Evolutionary conservation across 1,140 invertebrate species (phyloP).

Genomic region (Drosophila biarmipes): DNA sequence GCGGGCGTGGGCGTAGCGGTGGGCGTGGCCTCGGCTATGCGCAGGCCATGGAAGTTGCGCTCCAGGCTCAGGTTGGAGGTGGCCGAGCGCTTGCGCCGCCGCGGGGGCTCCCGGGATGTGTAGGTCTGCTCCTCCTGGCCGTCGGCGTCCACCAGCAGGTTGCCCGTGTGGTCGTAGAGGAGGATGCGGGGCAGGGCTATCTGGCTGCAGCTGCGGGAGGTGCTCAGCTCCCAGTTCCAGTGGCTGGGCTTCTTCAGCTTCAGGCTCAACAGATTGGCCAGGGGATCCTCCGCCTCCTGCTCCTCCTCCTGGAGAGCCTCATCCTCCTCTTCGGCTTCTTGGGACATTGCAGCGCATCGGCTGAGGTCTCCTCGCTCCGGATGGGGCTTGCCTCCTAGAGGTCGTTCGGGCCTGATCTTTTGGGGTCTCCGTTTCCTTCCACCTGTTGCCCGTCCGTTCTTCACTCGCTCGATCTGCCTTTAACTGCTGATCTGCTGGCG

Average conservation of each 20-base stretch:
- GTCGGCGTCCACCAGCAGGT: slow-evolving; percentile 84
- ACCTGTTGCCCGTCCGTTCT: slow-evolving; percentile 55
- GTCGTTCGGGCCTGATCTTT: neutral
- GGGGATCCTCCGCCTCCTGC: slow-evolving; percentile 38
- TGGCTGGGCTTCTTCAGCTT: slow-evolving; percentile 85
- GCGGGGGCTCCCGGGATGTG: slow-evolving; percentile 12
- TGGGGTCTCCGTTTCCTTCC: slow-evolving; percentile 30
- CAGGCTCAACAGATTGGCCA: slow-evolving; percentile 82
- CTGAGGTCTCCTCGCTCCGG: neutral
- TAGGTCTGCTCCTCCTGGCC: slow-evolving; percentile 52
- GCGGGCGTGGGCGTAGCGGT: slow-evolving; percentile 32
- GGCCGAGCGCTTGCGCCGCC: slow-evolving; percentile 58
- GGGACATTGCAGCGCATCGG: slow-evolving; percentile 50
- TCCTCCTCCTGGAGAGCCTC: slow-evolving; percentile 18
- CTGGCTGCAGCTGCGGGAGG: slow-evolving; percentile 85
- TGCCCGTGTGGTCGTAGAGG: slow-evolving; percentile 85
- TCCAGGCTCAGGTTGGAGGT: slow-evolving; percentile 57
- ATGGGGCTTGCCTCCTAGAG: too few relatives aligned
- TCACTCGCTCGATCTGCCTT: slow-evolving; percentile 35
- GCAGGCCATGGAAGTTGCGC: slow-evolving; percentile 65
- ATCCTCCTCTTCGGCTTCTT: slow-evolving; percentile 5
- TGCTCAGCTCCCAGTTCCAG: slow-evolving; percentile 86
- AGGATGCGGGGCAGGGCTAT: slow-evolving; percentile 85
- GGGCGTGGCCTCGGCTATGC: slow-evolving; percentile 66
- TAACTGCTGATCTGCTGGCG: slow-evolving; percentile 22